A percentile compares a stretch with the other conserved stretches of the same genome.
Evolutionary conservation across 2,888 invertebrate species (phyloP).

Genomic region (Ptychoptera contaminata): DNA sequence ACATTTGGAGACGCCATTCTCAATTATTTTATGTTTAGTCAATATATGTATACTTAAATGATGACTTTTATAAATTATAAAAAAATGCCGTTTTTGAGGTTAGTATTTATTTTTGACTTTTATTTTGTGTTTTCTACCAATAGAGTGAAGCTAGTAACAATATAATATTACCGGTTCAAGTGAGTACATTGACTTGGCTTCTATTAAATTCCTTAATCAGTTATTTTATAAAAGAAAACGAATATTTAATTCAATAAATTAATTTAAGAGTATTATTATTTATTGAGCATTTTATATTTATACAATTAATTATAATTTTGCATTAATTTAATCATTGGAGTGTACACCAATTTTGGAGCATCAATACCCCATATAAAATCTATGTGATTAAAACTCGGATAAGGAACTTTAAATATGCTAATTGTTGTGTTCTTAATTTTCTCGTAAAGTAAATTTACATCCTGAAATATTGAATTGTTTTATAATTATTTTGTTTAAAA

Average conservation of each 20-base stretch:
- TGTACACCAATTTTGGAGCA: slow-evolving; percentile 40
- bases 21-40: slow-evolving; percentile 5
- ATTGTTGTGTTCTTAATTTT: slow-evolving; percentile 12
- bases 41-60: neutral
- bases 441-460: slow-evolving; percentile 1
- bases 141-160: too few relatives aligned
- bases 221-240: too few relatives aligned
- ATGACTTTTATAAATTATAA: slow-evolving; percentile 6
- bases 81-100: slow-evolving; percentile 4
- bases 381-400: slow-evolving; percentile 45
- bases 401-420: slow-evolving; percentile 36
- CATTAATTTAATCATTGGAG: slow-evolving; percentile 39
- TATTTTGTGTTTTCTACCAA: too few relatives aligned
- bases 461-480: neutral
- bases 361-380: slow-evolving; percentile 55
- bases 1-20: slow-evolving; percentile 36
- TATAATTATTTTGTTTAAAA: neutral
- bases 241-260: too few relatives aligned
- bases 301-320: slow-evolving; percentile 12
- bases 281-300: too few relatives aligned
- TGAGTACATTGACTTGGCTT: too few relatives aligned
- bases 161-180: too few relatives aligned
- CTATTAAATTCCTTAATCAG: too few relatives aligned
- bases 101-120: neutral
- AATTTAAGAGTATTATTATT: too few relatives aligned